Base-by-base conservation (phyloP, 2,888 invertebrate genomes). In the Hecatera dysodea region DNA sequence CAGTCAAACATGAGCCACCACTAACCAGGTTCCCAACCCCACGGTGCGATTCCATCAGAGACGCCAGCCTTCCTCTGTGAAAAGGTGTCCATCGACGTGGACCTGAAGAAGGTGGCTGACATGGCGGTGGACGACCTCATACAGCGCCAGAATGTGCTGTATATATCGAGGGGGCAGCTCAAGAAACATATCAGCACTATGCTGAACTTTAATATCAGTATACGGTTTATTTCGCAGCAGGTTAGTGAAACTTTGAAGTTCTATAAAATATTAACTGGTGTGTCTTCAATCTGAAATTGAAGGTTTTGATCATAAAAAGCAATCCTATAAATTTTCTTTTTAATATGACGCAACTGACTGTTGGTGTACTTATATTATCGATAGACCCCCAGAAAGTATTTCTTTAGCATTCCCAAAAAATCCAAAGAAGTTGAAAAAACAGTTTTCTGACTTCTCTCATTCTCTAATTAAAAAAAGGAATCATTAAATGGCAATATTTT, bases 31-130 rank as follows among this genome's bases (percentile, higher is more conserved):
- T 91, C 87, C 68, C 88, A 90, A 22, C 72, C 88, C 12, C 93
- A 92, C 76, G 85, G 82, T 24, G 97, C 97, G 86, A 96, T 97
- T 76, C 96, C 96, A 5, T 89, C 97, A 61, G 98, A 98, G 89
- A 97, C 98, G 0, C 98, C 99, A 0, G 98, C 99, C 5, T 99
- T 99, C 94, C 96, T 99, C 2, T 99, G 99, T 92, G 99, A 99
- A 93, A 98, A 98, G 90, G 98, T 99, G 62, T 98, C 98, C 6
- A 97, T 99, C 39, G 99, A 99, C 90, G 97, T 99, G 82, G 99
- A 99, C 90, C 97, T 99, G 83, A 97, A 98, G 87, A 98, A 99
- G 90, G 98, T 99, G 93, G 98, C 98, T 0, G 98, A 99, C 91
- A 98, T 98, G 97, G 97, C 98, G 56, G 98, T 98, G 9, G 98